Evolutionary conservation across 2,888 invertebrate species (phyloP).

Genomic region (Chaetoderma sp.): DNA sequence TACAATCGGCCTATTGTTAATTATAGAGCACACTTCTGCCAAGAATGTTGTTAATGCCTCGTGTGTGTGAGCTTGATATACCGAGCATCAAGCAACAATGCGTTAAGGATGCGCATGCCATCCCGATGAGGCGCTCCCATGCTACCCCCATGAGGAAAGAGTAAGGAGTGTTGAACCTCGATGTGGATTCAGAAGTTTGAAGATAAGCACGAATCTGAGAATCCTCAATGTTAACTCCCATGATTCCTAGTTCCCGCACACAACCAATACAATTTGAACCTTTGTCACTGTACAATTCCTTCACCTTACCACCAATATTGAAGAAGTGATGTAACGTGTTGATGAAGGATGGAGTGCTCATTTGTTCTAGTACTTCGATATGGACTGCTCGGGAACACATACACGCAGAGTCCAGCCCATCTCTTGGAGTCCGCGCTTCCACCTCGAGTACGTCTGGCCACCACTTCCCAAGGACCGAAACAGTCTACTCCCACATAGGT

Average conservation of each 20-base stretch:
- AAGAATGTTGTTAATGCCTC: background rate
- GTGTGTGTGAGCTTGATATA: background rate
- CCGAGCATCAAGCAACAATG: too few species aligned
- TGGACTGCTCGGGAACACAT: slow-evolving; percentile 28
- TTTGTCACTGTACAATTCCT: slow-evolving; percentile 22
- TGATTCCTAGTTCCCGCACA: slow-evolving; percentile 1
- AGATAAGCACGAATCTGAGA: background rate
- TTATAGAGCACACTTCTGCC: background rate
- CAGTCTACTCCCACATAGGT: background rate
- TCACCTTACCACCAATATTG: slow-evolving; percentile 24
- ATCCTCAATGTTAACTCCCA: slow-evolving; percentile 17
- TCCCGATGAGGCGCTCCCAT: slow-evolving; percentile 7
- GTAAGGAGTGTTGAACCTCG: background rate
- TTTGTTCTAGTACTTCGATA: slow-evolving; percentile 31
- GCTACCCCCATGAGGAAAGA: slow-evolving; percentile 1
- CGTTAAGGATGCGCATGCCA: too few species aligned
- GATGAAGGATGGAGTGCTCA: slow-evolving; percentile 31
- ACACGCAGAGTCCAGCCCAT: slow-evolving; percentile 36
- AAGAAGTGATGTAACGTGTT: slow-evolving; percentile 28
- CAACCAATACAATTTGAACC: slow-evolving; percentile 33
- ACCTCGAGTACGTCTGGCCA: slow-evolving; percentile 24
- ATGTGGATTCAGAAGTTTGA: background rate
- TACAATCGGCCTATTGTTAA: background rate
- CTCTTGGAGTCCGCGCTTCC: slow-evolving; percentile 31
- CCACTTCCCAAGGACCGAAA: slow-evolving; percentile 20